Evolutionary conservation across 2,113 vertebrate genomes (phyloP), one percentile per base, ranked within the genome.

Genomic region (Steatornis caripensis): DNA sequence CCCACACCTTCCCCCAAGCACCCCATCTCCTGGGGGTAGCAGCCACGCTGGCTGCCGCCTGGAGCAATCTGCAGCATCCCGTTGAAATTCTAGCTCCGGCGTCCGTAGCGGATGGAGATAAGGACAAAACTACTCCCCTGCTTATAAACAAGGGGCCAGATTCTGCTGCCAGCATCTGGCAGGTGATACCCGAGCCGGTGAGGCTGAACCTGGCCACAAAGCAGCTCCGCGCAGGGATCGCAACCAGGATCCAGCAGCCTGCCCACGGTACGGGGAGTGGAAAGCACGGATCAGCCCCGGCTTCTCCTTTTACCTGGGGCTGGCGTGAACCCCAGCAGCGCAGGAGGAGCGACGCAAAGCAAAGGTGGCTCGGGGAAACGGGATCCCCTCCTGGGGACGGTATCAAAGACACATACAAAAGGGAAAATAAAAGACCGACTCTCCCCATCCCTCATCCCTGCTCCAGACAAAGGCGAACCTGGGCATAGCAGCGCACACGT

Each of bases 391-490:
- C 81, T 75, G 94, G 92, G 95, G 76, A 71, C 18, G 8, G 37
- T 70, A 68, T 86, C 64, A 95, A 34, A 92, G 87, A 37, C 79
- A 62, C 64, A 89, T 4, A 60, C 58, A 54, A 82, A 93, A 80
- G 65, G 66, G 36, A 84, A 88, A 94, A 96, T 82, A 91, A 94
- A 91, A 89, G 81, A 74, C 43, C 8, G 14, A 46, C 15, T 3
- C 30, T 7, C 8, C 68, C 55, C 34, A 22, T 60, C 30, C 45
- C 43, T 22, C 8, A 15, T 76, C 58, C 53, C 76, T 69, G 53
- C 65, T 93, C 87, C 90, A 92, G 90, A 93, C 95, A 97, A 94
- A 96, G 95, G 80, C 93, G 91, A 87, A 95, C 84, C 90, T 78
- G 75, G 75, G 37, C 55, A 90, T 8, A 74, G 82, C 60, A 87